These are phyloP conservation scores for human (Homo sapiens) DNA, from an alignment of 2,113 vertebrate genomes.

Conservation along the genomic window GRCh38 chr3:11619501-11620000, in stretches of 20 bases:
- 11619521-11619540: neutral
- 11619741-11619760: no score
- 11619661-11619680: neutral
- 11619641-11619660: neutral
- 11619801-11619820: neutral
- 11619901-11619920: neutral
- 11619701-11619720: neutral
- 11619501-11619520: neutral
- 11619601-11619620: neutral
- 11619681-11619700: neutral
- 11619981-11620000: neutral
- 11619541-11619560: neutral
- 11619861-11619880: no score
- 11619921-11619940: neutral
- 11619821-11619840: neutral
- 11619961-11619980: neutral
- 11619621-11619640: neutral
- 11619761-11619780: neutral
- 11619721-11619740: neutral
- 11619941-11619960: neutral
- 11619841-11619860: no score
- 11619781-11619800: neutral
- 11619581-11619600: neutral
- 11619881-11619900: neutral
- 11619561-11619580: neutral